Conservation (phyloP, 2,888 invertebrate species). For the Chaitophorus viminalis region DNA sequence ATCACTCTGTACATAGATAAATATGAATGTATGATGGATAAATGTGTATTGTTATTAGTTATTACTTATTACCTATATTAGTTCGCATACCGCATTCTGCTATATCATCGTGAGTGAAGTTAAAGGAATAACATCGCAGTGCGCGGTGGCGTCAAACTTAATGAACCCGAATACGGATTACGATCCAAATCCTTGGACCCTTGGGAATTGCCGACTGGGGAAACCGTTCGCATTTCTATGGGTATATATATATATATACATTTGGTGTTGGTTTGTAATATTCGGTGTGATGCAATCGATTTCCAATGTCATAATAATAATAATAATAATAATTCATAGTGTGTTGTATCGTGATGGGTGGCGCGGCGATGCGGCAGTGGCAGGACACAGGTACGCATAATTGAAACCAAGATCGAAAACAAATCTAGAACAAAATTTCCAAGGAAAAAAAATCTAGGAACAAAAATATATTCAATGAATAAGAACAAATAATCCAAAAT, state of each 20-base stretch:
- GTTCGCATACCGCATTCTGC: not conserved
- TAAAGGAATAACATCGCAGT: not conserved
- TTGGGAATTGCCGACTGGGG: not conserved
- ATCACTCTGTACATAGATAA: not conserved
- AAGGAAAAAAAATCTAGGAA: too few species aligned
- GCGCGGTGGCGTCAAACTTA: not conserved
- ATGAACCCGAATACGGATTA: constrained; percentile 18
- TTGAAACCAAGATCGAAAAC: too few species aligned
- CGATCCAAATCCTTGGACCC: not conserved
- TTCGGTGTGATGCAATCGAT: not conserved
- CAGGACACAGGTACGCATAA: too few species aligned
- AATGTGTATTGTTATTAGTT: not conserved
- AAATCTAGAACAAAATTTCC: too few species aligned
- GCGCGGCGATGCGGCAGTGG: too few species aligned
- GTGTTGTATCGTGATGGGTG: not conserved
- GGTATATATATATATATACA: too few species aligned
- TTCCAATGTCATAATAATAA: not conserved
- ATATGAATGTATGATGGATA: too few species aligned
- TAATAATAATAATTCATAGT: too few species aligned
- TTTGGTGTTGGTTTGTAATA: not conserved
- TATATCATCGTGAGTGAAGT: not conserved
- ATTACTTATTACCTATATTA: too few species aligned
- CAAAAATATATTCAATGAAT: too few species aligned
- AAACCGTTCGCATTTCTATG: not conserved
- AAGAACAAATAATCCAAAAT: too few species aligned